These are phyloP conservation scores for Rhinoptilus africanus DNA, from an alignment of 2,113 vertebrate genomes.

Conservation along the genomic window DNA sequence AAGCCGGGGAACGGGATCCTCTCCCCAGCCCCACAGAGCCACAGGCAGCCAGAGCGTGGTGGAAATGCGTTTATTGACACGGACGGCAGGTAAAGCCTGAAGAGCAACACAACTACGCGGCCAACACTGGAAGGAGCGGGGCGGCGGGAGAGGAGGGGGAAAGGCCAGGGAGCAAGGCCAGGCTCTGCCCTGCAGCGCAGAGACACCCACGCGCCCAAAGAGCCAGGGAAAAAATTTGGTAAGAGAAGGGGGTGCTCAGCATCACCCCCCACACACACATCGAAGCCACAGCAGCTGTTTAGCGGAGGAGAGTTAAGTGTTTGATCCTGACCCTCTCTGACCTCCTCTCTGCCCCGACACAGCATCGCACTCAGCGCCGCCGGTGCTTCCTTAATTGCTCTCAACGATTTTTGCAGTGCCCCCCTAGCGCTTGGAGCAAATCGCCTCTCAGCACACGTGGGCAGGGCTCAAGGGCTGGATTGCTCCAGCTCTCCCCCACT, in stretches of 20 bases:
- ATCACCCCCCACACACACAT: neutral
- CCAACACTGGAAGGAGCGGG: neutral
- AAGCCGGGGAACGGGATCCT: accelerated
- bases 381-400: neutral
- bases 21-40: neutral
- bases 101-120: neutral
- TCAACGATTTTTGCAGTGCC: neutral
- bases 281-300: accelerated
- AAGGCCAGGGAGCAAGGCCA: neutral
- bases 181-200: neutral
- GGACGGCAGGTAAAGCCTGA: constrained; percentile 19
- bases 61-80: constrained; percentile 68
- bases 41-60: neutral
- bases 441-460: neutral
- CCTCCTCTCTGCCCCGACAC: neutral
- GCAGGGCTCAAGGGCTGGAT: neutral
- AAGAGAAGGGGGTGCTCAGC: neutral
- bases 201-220: neutral
- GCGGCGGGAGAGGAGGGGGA: neutral
- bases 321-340: neutral
- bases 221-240: neutral
- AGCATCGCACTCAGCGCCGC: accelerated
- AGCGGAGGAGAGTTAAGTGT: neutral
- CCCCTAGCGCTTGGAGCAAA: neutral
- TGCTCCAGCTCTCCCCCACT: neutral